Base-by-base conservation (phyloP, 2,797 vertebrate genomes). In the Glyptemys insculpta region DNA sequence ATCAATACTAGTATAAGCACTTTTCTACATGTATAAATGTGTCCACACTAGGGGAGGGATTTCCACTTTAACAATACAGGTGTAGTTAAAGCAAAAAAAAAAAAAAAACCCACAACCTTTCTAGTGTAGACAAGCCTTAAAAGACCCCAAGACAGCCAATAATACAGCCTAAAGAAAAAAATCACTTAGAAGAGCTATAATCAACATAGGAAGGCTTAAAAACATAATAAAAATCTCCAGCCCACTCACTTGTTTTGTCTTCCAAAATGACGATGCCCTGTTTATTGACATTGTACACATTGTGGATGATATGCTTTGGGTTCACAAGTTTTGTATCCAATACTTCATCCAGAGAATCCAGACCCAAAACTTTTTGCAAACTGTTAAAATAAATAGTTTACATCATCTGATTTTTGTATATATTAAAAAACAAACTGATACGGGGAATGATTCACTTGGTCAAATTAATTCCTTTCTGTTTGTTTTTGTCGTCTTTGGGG, bases 281-380 rank as follows among this genome's bases (percentile, higher is more conserved):
- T 93, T 99, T 99, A 98, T 99, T 99, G 79, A 99, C 98, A 80
- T 98, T 99, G 94, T 99, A 99, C 12, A 98, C 98, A 78, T 99
- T 99, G 97, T 99, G 98, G 92, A 99, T 97, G 82, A 99, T 99
- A 97, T 99, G 98, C 87, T 99, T 99, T 31, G 99, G 98, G 86
- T 98, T 99, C 87, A 99, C 96, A 85, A 98, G 97, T 57, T 98
- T 98, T 76, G 97, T 92, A 44, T 99, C 98, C 95, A 99, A 94
- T 72, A 99, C 98, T 81, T 99, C 99, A 78, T 99, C 98, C 97
- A 99, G 86, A 47, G 99, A 99, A 96, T 98, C 98, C 49, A 99
- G 98, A 62, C 99, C 99, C 97, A 99, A 97, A 47, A 98, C 98
- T 91, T 98, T 99, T 97, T 99, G 99, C 95, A 99, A 98, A 86